Base-by-base conservation (phyloP, 2,888 invertebrate species). In the Brachyptera risi region DNA sequence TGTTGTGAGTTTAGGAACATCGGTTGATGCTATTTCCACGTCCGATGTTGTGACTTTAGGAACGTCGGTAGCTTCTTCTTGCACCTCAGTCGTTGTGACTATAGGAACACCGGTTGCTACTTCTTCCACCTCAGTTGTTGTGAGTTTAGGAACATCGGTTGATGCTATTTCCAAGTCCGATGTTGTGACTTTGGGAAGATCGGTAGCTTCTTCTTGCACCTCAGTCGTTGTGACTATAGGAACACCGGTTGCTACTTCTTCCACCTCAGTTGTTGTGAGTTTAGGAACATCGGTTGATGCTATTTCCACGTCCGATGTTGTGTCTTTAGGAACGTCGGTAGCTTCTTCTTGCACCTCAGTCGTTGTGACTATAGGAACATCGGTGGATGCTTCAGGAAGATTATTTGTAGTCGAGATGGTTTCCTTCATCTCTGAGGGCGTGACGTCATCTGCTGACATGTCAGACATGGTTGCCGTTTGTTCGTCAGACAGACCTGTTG, bases 171-270 rank as follows among this genome's bases (percentile, higher is more conserved):
- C 21, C 15, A 5, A 17, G 3, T 5, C 3, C 3, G n/a, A 11
- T 23, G 26, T 26, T 11, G 7, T 17, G 5, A 23, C 27, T 7
- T n/a, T n/a, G n/a, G 23, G 3, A 21, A 23, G 17, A 9, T 50
- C 50, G 9, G 7, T 50, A 4, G 50, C 17, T 7, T 15, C n/a
- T n/a, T n/a, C n/a, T n/a, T n/a, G n/a, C n/a, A n/a, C 38, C 13
- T 5, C 42, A n/a, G 58, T 51, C 13, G 49, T 56, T n/a, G 63
- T 57, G 9, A 44, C 58, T 19, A 24, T 57, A 3, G 2, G 31
- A 13, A 27, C 5, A 23, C 24, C 13, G 2, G 47, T 56, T 15
- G 49, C n/a, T 5, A 21, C 21, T 1, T 2, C 42, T 42, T 17
- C 42, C 4, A n/a, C n/a, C n/a, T n/a, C n/a, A n/a, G n/a, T n/a